phyloP scores from a whole-genome alignment of 2,797 vertebrate species.

The Iguana delicatissima region DNA sequence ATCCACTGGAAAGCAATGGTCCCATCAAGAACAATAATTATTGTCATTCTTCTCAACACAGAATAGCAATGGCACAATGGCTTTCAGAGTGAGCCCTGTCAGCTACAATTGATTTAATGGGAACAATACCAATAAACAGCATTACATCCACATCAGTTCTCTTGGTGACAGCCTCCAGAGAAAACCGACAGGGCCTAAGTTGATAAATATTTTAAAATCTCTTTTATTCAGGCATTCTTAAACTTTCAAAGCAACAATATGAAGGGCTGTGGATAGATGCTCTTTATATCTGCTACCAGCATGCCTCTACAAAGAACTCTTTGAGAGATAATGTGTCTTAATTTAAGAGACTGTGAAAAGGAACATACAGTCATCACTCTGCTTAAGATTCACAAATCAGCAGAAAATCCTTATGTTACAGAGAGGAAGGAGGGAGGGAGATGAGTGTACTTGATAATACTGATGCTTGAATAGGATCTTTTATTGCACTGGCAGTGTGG shows the following conservation, averaged over 20 bases:
- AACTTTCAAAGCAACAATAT: slow-evolving; percentile 67
- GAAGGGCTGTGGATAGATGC: slow-evolving; percentile 53
- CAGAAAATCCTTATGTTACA: slow-evolving; percentile 30
- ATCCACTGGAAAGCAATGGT: slow-evolving; percentile 48
- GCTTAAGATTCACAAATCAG: slow-evolving; percentile 38
- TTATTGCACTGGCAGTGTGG: no score
- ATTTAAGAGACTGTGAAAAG: slow-evolving; percentile 46
- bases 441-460: background rate
- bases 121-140: slow-evolving; percentile 55
- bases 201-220: slow-evolving; percentile 77
- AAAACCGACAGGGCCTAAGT: slow-evolving; percentile 59
- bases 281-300: slow-evolving; percentile 60
- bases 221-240: slow-evolving; percentile 64
- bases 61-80: slow-evolving; percentile 26
- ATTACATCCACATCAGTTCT: slow-evolving; percentile 52
- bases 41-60: slow-evolving; percentile 57
- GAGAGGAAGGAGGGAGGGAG: slow-evolving; percentile 1
- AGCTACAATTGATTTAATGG: slow-evolving; percentile 51
- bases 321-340: slow-evolving; percentile 26
- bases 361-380: slow-evolving; percentile 37
- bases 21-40: slow-evolving; percentile 47
- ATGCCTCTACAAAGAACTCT: slow-evolving; percentile 58
- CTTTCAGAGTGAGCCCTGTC: slow-evolving; percentile 49
- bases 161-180: slow-evolving; percentile 48
- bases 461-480: background rate